Base-by-base conservation (phyloP, 2,797 vertebrate genomes). In the Meda fulgida region DNA sequence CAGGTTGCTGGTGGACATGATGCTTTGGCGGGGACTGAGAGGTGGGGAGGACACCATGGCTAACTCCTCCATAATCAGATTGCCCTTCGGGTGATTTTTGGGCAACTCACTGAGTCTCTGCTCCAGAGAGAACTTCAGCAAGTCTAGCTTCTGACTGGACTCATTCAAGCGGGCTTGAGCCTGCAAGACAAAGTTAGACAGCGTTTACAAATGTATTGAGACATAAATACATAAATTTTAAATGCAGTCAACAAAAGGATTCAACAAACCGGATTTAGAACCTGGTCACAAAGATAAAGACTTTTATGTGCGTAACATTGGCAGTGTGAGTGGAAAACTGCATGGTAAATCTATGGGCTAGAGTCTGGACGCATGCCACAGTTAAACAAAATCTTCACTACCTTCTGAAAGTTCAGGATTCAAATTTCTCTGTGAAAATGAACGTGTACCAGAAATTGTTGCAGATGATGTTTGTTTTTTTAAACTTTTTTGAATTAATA, bases 141-240 rank as follows among this genome's bases (percentile, higher is more conserved):
- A 95, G 86, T 97, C 96, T 91, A 97, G 82, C 93, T 97, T 97
- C 94, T 97, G 96, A 92, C 96, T 97, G 84, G 96, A 97, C 87
- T 97, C 96, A 91, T 96, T 97, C 91, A 97, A 96, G 92, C 96
- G 95, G 83, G 96, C 94, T 93, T 97, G 96, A 0, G 96, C 96
- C 96, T 97, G 93, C 66, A 73, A 36, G 67, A 43, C 14, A 18
- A 29, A 76, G 29, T 36, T 38, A 53, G 23, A 63, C 40, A 46
- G 9, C 31, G 4, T 14, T 21, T 72, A 70, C 10, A 85, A 40
- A 87, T 19, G 48, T 13, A 48, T 19, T 72, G 43, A 31, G 7
- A 53, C 7, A 63, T 7, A 55, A 76, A 76, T n/a, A 26, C 26
- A 71, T 31, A 36, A 8, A n/a, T 38, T 77, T 40, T 78, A 21